A percentile compares a stretch with the other conserved stretches of the same genome.
Evolutionary conservation across 1,140 invertebrate genomes (phyloP).

Genomic region (Battus philenor): DNA sequence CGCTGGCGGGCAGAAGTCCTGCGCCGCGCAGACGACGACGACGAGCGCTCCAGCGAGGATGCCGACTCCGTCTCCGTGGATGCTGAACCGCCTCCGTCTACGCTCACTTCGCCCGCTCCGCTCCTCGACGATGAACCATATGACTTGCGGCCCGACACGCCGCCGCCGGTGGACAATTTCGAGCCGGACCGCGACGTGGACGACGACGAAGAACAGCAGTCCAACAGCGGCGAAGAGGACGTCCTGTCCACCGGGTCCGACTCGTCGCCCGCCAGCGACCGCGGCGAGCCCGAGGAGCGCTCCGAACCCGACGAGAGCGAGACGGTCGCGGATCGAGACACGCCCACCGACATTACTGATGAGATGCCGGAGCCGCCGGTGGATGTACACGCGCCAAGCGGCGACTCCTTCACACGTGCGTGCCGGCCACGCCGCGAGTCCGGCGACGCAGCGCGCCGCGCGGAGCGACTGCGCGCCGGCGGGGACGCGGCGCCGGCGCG

Average conservation of each 20-base stretch:
- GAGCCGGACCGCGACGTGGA: conserved; percentile 19
- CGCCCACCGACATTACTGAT: conserved; percentile 13
- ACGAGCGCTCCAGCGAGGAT: conserved; percentile 40
- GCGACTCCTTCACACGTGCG: conserved; percentile 10
- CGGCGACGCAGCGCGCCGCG: conserved; percentile 7
- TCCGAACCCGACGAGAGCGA: conserved; percentile 10
- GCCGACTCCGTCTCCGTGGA: conserved; percentile 21
- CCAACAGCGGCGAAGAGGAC: conserved; percentile 27
- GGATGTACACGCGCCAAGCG: conserved; percentile 5
- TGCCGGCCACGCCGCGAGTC: conserved; percentile 15
- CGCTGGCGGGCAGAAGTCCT: conserved; percentile 42
- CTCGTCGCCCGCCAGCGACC: conserved; percentile 29
- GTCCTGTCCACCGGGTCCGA: conserved; percentile 30
- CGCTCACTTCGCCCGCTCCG: conserved; percentile 9
- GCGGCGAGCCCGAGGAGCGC: conserved; percentile 18
- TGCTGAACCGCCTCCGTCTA: conserved; percentile 3
- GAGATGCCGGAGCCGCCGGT: conserved; percentile 3
- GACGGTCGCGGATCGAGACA: conserved; percentile 17
- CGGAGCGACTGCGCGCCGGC: not conserved
- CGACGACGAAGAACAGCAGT: conserved; percentile 21
- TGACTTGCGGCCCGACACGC: conserved; percentile 4
- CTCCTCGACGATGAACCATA: conserved; percentile 6
- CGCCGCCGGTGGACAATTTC: conserved; percentile 14
- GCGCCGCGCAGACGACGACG: conserved; percentile 29
- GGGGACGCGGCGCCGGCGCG: conserved; percentile 11